These are phyloP conservation scores for Anarhynchus alexandrinus DNA, from an alignment of 2,113 vertebrate species.

Conservation along the genomic window DNA sequence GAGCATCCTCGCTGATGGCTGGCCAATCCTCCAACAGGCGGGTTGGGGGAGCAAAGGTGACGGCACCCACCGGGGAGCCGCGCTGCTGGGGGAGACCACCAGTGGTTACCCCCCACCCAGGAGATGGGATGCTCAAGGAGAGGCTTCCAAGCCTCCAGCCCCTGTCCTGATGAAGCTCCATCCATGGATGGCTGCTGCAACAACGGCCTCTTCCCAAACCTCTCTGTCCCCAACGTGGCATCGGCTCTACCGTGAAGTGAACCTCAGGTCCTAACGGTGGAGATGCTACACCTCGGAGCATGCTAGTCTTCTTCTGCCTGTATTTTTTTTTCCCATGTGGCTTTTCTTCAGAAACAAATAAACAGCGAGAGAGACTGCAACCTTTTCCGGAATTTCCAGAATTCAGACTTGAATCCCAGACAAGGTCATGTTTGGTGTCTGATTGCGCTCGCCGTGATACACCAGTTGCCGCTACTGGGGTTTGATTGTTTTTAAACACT, in stretches of 20 bases:
- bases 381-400: background rate
- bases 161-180: background rate
- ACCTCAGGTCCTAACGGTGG: fast-evolving
- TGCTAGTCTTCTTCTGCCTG: background rate
- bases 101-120: no score
- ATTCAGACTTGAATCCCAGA: background rate
- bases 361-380: background rate
- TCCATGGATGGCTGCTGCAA: background rate
- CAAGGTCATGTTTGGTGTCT: background rate
- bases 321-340: fast-evolving
- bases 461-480: background rate
- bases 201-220: background rate
- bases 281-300: background rate
- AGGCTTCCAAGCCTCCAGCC: background rate
- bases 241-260: fast-evolving
- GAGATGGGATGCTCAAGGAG: background rate
- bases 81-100: background rate
- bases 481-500: slow-evolving; percentile 58
- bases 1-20: background rate
- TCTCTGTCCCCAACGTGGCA: fast-evolving
- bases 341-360: background rate
- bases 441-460: fast-evolving
- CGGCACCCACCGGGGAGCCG: background rate
- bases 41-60: background rate
- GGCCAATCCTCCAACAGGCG: fast-evolving